These are phyloP conservation scores for Apogon hyalosoma DNA, from an alignment of 2,797 vertebrate species.

Conservation along the genomic window DNA sequence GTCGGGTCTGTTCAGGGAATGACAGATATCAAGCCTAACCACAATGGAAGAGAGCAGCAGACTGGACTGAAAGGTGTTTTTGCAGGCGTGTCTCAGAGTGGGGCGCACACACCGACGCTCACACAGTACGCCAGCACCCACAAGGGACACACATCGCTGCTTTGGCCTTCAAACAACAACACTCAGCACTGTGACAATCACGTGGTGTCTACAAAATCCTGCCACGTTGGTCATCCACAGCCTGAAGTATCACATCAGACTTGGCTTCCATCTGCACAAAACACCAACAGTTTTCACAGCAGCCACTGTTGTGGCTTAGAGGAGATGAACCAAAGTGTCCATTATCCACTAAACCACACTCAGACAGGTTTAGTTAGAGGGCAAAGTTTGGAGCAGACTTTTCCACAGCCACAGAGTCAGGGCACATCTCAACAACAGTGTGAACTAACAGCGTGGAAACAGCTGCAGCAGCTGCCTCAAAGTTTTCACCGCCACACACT, in stretches of 20 bases:
- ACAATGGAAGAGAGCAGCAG: constrained; percentile 13
- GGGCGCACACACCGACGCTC: neutral
- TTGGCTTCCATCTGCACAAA: constrained; percentile 25
- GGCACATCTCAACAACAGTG: neutral
- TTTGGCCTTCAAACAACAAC: constrained; percentile 16
- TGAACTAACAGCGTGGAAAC: constrained; percentile 15
- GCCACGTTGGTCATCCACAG: neutral
- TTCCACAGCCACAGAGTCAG: neutral
- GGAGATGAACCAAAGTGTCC: constrained; percentile 1
- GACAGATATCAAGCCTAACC: neutral
- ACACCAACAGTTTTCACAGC: constrained; percentile 5
- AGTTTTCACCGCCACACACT: constrained; percentile 24
- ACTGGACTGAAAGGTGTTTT: constrained; percentile 5
- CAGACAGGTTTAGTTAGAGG: no score
- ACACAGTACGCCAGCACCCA: constrained; percentile 11
- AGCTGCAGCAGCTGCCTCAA: constrained; percentile 31
- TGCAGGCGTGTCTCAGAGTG: neutral
- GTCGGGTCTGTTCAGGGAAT: constrained; percentile 7
- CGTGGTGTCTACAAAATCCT: constrained; percentile 14
- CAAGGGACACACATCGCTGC: constrained; percentile 6
- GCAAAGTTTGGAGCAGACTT: constrained; percentile 13
- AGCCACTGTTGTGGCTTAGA: neutral
- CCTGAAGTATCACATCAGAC: constrained; percentile 4
- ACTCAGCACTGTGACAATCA: constrained; percentile 7
- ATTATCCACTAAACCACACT: neutral